A percentile compares a stretch with the other conserved stretches of the same genome.
phyloP scores from a whole-genome alignment of 2,888 invertebrate species.

The Hecatera dysodea region DNA sequence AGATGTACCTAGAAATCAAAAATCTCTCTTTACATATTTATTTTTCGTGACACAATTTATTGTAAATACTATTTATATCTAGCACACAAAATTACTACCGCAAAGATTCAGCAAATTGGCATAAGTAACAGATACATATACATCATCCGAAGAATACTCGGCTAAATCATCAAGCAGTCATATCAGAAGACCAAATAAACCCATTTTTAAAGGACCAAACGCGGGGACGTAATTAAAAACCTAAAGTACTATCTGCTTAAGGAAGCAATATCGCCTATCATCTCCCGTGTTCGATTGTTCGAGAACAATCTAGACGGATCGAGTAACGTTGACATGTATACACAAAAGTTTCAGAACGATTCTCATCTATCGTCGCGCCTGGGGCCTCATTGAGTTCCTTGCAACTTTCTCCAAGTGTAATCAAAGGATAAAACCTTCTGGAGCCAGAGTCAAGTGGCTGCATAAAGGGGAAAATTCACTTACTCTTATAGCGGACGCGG shows the following conservation, averaged over 20 bases:
- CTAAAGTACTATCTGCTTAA: slow-evolving; percentile 21
- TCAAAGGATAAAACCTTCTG: slow-evolving; percentile 86
- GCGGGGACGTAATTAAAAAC: slow-evolving; percentile 19
- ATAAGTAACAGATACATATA: background rate
- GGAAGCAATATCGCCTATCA: slow-evolving; percentile 46
- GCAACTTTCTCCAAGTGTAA: slow-evolving; percentile 80
- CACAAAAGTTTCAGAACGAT: slow-evolving; percentile 78
- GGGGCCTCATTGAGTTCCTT: slow-evolving; percentile 75
- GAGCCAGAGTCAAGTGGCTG: slow-evolving; percentile 83
- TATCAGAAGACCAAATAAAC: background rate
- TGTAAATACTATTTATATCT: background rate
- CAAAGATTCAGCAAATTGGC: background rate
- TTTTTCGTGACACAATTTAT: background rate
- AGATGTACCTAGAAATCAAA: no score
- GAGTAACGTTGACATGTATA: slow-evolving; percentile 67
- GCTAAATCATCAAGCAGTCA: no score
- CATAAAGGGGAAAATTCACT: slow-evolving; percentile 88
- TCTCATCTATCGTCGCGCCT: slow-evolving; percentile 74
- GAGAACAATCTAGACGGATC: slow-evolving; percentile 58
- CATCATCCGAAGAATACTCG: no score
- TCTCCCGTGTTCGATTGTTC: slow-evolving; percentile 46
- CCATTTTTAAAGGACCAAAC: background rate
- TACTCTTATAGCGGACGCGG: slow-evolving; percentile 83
- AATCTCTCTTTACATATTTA: background rate
- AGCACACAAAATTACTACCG: background rate